Evolutionary conservation across 2,797 vertebrate species (phyloP), one percentile per base, ranked within the genome.

Genomic region (Ctenopoma kingsleyae): DNA sequence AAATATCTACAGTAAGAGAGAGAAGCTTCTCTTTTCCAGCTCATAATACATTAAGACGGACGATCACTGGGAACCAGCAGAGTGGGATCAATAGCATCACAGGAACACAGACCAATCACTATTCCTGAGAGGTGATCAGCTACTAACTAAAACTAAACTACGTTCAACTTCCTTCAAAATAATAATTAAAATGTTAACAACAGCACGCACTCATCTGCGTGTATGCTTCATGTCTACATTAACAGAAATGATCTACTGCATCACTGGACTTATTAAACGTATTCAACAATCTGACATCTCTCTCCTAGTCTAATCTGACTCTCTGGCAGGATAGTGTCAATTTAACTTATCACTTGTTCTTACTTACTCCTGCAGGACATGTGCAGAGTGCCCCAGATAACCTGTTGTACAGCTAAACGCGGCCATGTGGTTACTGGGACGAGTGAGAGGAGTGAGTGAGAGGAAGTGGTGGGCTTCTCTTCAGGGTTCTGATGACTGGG

Each of bases 21-120:
- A 94, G 87, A 92, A 93, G 84, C 91, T 46, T 23, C 17, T 23
- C 17, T 44, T 91, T 92, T 93, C 93, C 92, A 93, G 93, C 93
- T 92, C 92, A 88, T 61, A 91, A 69, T 1, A 35, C 43, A 51
- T 36, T 16, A 15, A 38, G 59, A 66, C 27, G 36, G 59, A 62
- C 5, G 7, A 58, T 54, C 44, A 52, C 6, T 64, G 44, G 55
- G 62, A 68, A 71, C 30, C 53, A 17, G 66, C 8, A 7, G 40
- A 17, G 47, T n/a, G 2, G 1, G 41, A 58, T 61, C 73, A 50
- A 49, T 1, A 49, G 27, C 36, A 17, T 38, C 65, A 43, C 70
- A 56, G 48, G 23, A 30, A 55, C 8, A 12, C 38, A 0, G 17
- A 71, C 74, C 27, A 3, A 82, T 76, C 55, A 13, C 49, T 51